Conservation (phyloP, 2,113 vertebrate species). For the Semnornis frantzii region DNA sequence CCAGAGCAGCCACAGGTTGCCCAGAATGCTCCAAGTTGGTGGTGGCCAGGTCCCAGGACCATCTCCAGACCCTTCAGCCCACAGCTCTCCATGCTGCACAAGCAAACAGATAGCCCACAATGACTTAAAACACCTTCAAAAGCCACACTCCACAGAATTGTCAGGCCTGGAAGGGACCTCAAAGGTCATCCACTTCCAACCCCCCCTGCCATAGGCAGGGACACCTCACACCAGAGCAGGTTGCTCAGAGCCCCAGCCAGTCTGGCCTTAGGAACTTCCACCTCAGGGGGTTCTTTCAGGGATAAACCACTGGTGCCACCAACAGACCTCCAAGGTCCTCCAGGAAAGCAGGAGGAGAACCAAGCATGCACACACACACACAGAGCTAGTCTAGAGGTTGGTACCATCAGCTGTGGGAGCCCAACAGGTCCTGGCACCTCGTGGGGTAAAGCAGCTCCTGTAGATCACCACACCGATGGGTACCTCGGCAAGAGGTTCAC, state of each 20-base stretch:
- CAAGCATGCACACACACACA: neutral
- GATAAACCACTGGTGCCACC: neutral
- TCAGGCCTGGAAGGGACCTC: too few relatives aligned
- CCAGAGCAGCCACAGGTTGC: accelerated
- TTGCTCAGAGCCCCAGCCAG: too few relatives aligned
- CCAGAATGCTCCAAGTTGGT: accelerated
- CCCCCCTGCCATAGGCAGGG: too few relatives aligned
- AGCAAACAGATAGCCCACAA: accelerated
- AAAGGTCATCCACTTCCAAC: too few relatives aligned
- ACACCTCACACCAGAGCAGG: too few relatives aligned
- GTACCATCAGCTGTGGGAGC: neutral
- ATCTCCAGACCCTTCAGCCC: neutral
- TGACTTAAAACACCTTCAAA: accelerated
- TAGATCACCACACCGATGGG: neutral
- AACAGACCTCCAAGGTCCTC: neutral
- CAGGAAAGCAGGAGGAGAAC: neutral
- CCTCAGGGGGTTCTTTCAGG: neutral
- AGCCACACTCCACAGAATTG: neutral
- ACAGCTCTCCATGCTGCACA: accelerated
- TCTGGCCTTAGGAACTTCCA: accelerated
- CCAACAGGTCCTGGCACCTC: accelerated
- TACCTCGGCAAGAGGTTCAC: neutral
- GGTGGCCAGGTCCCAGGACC: neutral
- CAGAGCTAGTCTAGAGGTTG: neutral
- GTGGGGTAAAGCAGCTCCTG: neutral